Base-by-base conservation (phyloP, 2,797 vertebrate genomes). In the Borostomias antarcticus region DNA sequence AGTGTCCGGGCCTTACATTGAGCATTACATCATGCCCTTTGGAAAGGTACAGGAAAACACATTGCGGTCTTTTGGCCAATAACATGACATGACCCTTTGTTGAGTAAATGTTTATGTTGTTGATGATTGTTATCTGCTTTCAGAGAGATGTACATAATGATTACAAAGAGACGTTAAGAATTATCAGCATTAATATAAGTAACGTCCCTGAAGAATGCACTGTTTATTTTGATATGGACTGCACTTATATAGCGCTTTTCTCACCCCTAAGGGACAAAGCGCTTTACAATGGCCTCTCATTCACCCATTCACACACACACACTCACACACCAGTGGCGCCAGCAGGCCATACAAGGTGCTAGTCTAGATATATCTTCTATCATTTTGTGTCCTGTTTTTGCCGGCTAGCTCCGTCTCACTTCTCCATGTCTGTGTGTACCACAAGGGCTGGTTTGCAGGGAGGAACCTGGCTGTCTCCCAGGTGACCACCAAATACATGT, bases 21-120 rank as follows among this genome's bases (percentile, higher is more conserved):
- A 97, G 70, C 96, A 97, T 65, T 97, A 96, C 88, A 92, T 95
- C 80, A 97, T 96, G 96, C 96, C 96, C 2, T 96, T 95, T 52
- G 94, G 93, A 83, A 96, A 97, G 94, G 96, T 96, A 80, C 28
- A 45, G 40, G 4, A 6, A 17, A n/a, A 45, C 40, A 45, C 40
- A 45, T 6, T 45, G 4, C 15, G n/a, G 40, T 45, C 15, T 43
- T 43, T 13, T 4, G 29, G 10, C 23, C 19, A 30, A 1, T 5
- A 52, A 25, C 4, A 10, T 23, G 25, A 7, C 3, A 52, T 52
- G 11, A 47, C 43, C 1, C 6, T 45, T 45, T 45, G 40, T 45
- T 45, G 40, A 13, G 4, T 15, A 45, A 45, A 45, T n/a, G 40
- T 45, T n/a, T n/a, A 6, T 45, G 3, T 45, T 13, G 10, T 19